Percentiles rank a stretch among this genome's conserved stretches.
Conservation (phyloP, 2,888 invertebrate species). For the Siphlonurus alternatus region DNA sequence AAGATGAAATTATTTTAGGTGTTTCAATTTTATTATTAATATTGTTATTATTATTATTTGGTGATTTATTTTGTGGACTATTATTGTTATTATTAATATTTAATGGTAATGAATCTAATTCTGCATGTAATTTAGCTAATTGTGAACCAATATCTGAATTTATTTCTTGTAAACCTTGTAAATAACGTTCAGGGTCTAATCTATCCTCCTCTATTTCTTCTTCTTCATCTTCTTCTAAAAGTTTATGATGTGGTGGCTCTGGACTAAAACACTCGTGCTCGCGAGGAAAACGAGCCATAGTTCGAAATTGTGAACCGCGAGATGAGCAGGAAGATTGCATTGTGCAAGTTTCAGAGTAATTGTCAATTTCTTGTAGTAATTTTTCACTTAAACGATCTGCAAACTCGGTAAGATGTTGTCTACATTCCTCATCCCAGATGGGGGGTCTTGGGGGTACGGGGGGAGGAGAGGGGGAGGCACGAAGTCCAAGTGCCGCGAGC, state of each 20-base stretch:
- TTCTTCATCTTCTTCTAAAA: not conserved
- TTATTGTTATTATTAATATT: not conserved
- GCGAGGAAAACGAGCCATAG: not conserved
- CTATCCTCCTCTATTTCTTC: not conserved
- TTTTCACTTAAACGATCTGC: conserved; percentile 71
- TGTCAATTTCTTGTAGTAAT: conserved; percentile 56
- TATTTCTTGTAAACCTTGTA: not conserved
- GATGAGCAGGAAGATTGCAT: not conserved
- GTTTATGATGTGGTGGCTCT: not conserved
- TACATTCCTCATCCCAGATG: conserved; percentile 43
- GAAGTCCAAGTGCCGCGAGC: conserved; percentile 3
- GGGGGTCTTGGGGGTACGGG: not conserved
- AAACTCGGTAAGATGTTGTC: conserved; percentile 56
- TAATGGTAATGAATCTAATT: not conserved
- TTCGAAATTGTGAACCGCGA: not conserved
- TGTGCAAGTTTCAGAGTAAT: conserved; percentile 16
- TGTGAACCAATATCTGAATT: not conserved
- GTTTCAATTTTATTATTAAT: not conserved
- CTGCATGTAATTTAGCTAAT: not conserved
- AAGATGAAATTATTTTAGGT: not conserved
- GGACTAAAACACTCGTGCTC: not conserved
- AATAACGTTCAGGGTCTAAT: not conserved
- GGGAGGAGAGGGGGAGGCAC: not conserved
- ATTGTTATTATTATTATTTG: not conserved
- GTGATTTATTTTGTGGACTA: not conserved